Conservation (phyloP, 1,140 invertebrate species). For the Lithobius niger region DNA sequence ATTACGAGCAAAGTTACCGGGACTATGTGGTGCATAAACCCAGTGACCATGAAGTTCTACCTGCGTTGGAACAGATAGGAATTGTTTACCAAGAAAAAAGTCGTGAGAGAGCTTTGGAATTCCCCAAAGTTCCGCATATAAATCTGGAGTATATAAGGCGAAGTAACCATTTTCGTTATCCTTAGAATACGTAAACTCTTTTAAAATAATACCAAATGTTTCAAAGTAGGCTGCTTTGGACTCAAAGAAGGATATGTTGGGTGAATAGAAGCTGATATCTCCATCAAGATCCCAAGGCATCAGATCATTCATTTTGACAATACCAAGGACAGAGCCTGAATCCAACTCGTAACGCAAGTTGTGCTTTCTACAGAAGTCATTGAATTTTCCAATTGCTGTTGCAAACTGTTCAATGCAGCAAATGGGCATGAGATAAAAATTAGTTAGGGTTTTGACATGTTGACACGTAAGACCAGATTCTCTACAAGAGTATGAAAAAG, state of each 20-base stretch:
- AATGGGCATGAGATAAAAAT: conserved; percentile 9
- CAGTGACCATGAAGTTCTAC: conserved; percentile 21
- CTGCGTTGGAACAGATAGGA: conserved; percentile 17
- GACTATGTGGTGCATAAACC: conserved; percentile 23
- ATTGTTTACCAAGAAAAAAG: neutral
- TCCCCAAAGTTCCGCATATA: neutral
- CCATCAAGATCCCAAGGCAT: conserved; percentile 4
- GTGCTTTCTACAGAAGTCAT: conserved; percentile 7
- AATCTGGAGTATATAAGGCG: neutral
- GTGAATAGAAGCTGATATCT: neutral
- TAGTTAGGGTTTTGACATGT: neutral
- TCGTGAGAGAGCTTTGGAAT: neutral
- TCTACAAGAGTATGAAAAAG: conserved; percentile 6
- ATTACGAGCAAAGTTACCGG: conserved; percentile 28
- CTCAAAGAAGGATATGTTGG: neutral
- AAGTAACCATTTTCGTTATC: neutral
- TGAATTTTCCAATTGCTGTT: neutral
- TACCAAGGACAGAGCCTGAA: neutral
- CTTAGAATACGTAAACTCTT: neutral
- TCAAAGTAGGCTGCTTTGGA: neutral
- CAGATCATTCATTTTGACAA: neutral
- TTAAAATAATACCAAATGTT: neutral
- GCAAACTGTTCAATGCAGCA: conserved; percentile 19
- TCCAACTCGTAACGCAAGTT: conserved; percentile 19
- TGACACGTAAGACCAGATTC: neutral